Evolutionary conservation across 2,888 invertebrate genomes (phyloP).

Genomic region (Leucophora obtusa): DNA sequence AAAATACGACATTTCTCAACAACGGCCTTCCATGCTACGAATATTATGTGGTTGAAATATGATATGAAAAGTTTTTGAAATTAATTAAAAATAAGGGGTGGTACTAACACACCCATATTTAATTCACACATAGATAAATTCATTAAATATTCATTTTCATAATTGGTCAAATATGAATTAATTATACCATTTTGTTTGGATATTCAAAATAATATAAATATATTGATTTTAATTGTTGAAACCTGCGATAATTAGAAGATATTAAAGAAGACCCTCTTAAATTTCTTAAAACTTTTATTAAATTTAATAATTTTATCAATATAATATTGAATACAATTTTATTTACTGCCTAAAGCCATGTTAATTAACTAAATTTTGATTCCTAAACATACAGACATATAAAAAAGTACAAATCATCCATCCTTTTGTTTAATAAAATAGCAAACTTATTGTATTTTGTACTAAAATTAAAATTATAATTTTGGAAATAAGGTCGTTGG

Average conservation of each 20-base stretch:
- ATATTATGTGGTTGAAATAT: constrained; percentile 52
- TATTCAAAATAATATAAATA: background rate
- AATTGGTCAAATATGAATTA: constrained; percentile 39
- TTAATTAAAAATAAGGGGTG: constrained; percentile 47
- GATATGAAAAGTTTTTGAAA: constrained; percentile 46
- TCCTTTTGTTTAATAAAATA: background rate
- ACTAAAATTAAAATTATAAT: constrained; percentile 4
- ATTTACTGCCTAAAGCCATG: background rate
- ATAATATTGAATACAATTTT: background rate
- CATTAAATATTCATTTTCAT: constrained; percentile 24
- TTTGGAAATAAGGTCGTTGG: constrained; percentile 17
- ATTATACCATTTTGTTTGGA: background rate
- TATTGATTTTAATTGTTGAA: constrained; percentile 1
- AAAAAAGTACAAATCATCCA: background rate
- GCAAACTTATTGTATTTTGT: background rate
- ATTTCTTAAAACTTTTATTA: background rate
- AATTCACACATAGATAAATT: background rate
- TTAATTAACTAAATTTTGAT: background rate
- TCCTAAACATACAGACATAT: background rate
- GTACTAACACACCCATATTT: background rate
- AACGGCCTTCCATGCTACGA: constrained; percentile 3
- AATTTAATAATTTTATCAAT: background rate
- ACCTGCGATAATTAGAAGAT: background rate
- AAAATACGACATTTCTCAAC: constrained; percentile 36
- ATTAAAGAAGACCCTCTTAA: background rate